These are phyloP conservation scores for Tryphoninae sp. DNA, from an alignment of 2,888 invertebrate species.

Conservation along the genomic window DNA sequence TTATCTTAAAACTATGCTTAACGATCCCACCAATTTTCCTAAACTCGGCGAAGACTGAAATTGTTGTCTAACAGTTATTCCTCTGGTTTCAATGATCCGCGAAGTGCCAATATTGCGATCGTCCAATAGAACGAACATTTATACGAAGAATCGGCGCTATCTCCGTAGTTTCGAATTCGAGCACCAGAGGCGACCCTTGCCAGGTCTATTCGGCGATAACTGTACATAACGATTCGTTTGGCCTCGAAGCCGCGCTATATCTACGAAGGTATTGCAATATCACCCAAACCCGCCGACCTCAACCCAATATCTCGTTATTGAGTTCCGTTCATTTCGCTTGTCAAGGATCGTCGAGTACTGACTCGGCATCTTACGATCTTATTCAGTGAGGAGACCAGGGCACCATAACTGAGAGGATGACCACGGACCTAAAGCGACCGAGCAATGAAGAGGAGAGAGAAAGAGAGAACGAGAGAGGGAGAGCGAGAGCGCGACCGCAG, in stretches of 20 bases:
- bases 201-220: background rate
- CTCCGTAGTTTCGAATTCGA: background rate
- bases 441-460: background rate
- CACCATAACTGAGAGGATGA: background rate
- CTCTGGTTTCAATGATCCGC: background rate
- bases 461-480: background rate
- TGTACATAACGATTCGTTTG: background rate
- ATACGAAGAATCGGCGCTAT: background rate
- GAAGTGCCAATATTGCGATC: background rate
- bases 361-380: conserved; percentile 34
- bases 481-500: too few species aligned
- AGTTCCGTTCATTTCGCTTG: conserved; percentile 44
- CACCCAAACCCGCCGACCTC: conserved; percentile 9
- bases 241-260: background rate
- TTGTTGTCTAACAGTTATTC: too few species aligned
- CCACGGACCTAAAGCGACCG: background rate
- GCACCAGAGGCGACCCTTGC: background rate
- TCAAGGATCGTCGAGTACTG: conserved; percentile 35
- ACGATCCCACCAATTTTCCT: too few species aligned
- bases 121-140: background rate
- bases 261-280: conserved; percentile 33
- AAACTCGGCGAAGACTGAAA: too few species aligned
- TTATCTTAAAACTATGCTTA: too few species aligned
- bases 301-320: conserved; percentile 50
- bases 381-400: conserved; percentile 4